Conservation (phyloP, 2,888 invertebrate genomes). For the Drosophila kambysellisi region DNA sequence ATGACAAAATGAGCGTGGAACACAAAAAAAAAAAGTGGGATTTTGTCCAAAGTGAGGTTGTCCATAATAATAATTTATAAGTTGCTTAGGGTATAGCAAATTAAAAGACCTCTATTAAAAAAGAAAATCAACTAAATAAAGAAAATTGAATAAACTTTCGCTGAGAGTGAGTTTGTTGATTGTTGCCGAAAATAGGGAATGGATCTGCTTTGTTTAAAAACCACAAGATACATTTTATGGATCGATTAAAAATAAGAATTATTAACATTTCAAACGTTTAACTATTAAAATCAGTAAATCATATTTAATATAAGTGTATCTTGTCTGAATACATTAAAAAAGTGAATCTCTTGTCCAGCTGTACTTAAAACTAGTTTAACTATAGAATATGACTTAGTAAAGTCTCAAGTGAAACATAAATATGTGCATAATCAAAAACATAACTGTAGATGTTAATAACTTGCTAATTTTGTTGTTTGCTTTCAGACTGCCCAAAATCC, state of each 20-base stretch:
- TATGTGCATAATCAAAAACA: not conserved
- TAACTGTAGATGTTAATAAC: not conserved
- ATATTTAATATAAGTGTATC: not conserved
- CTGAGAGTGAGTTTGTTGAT: not conserved
- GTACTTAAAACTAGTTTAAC: not conserved
- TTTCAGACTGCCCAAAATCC: conserved; percentile 38
- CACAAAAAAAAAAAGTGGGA: conserved; percentile 6
- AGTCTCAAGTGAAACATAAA: not conserved
- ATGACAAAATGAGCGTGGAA: conserved; percentile 41
- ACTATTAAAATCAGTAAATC: too few species aligned
- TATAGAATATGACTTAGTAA: not conserved
- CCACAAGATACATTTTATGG: not conserved
- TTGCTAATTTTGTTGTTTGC: conserved; percentile 1
- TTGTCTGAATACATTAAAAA: not conserved
- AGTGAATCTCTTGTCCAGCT: not conserved
- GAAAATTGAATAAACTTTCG: conserved; percentile 33
- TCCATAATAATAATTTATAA: not conserved
- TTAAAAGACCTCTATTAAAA: conserved; percentile 23
- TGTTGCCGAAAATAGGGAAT: not conserved
- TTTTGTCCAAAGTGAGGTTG: conserved; percentile 12
- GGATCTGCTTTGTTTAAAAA: not conserved
- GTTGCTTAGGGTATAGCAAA: not conserved
- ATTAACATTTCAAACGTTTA: too few species aligned
- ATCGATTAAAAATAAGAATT: too few species aligned
- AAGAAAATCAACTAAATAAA: conserved; percentile 29